phyloP scores from a whole-genome alignment of 2,797 vertebrate genomes.

The Propithecus deckenii region DNA sequence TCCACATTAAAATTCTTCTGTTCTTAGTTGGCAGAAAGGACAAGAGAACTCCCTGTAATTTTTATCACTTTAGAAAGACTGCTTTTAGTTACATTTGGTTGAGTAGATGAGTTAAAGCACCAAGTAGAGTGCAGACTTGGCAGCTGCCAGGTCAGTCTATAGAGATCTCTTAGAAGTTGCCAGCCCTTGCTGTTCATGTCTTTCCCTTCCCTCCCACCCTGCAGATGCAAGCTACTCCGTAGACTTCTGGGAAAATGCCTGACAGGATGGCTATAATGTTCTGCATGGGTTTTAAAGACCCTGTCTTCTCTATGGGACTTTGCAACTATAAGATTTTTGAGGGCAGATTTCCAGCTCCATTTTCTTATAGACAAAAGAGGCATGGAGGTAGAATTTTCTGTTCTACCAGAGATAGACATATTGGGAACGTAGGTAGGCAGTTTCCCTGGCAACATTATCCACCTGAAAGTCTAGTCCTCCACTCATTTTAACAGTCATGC shows the following conservation, averaged over 20 bases:
- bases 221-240: background rate
- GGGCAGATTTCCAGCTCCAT: conserved; percentile 35
- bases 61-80: background rate
- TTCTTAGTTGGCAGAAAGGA: background rate
- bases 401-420: background rate
- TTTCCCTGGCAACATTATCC: conserved; percentile 39
- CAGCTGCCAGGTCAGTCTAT: background rate
- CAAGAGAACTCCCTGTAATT: background rate
- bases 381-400: background rate
- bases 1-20: background rate
- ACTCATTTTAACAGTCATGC: background rate
- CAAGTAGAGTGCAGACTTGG: background rate
- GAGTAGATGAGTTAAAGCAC: background rate
- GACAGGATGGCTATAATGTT: background rate
- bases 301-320: background rate
- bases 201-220: background rate
- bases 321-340: background rate
- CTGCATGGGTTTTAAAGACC: background rate
- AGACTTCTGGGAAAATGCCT: background rate
- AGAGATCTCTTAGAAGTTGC: background rate
- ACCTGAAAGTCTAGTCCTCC: background rate
- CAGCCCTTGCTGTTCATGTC: background rate
- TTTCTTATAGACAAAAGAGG: background rate
- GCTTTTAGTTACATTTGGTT: conserved; percentile 7
- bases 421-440: background rate